Conservation (phyloP, 1,140 invertebrate genomes). For the Tetragnatha versicolor region DNA sequence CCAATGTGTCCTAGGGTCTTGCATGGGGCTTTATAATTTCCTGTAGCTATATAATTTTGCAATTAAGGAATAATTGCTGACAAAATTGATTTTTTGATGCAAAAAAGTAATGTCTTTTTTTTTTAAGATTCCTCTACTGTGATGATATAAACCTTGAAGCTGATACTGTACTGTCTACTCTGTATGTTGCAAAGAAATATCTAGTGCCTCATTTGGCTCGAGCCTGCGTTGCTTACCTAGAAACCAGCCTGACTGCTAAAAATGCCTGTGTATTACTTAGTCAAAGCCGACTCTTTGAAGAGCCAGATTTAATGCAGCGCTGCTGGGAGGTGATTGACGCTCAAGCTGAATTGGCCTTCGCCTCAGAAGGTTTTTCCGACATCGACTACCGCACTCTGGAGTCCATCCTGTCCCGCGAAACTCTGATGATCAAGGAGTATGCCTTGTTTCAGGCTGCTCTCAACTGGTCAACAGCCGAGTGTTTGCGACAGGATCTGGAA, state of each 20-base stretch:
- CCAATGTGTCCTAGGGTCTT: too few relatives aligned
- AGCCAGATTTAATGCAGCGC: slow-evolving; percentile 89
- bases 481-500: slow-evolving; percentile 79
- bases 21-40: too few relatives aligned
- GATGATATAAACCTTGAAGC: slow-evolving; percentile 93
- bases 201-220: slow-evolving; percentile 88
- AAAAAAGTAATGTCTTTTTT: too few relatives aligned
- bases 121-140: slow-evolving; percentile 88
- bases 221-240: slow-evolving; percentile 89
- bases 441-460: slow-evolving; percentile 88
- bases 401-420: slow-evolving; percentile 85
- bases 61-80: too few relatives aligned
- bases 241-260: slow-evolving; percentile 89
- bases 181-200: slow-evolving; percentile 93
- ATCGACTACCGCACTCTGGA: slow-evolving; percentile 89
- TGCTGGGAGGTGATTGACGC: slow-evolving; percentile 95
- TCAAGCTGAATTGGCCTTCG: slow-evolving; percentile 90
- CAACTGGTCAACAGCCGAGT: slow-evolving; percentile 87
- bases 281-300: slow-evolving; percentile 89
- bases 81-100: too few relatives aligned
- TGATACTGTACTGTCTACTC: slow-evolving; percentile 85
- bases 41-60: too few relatives aligned
- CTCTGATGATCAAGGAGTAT: slow-evolving; percentile 89
- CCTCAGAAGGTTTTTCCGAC: slow-evolving; percentile 91
- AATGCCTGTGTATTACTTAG: slow-evolving; percentile 90